Conservation (phyloP, 2,797 vertebrate species). For the Gallinago nigripennis region DNA sequence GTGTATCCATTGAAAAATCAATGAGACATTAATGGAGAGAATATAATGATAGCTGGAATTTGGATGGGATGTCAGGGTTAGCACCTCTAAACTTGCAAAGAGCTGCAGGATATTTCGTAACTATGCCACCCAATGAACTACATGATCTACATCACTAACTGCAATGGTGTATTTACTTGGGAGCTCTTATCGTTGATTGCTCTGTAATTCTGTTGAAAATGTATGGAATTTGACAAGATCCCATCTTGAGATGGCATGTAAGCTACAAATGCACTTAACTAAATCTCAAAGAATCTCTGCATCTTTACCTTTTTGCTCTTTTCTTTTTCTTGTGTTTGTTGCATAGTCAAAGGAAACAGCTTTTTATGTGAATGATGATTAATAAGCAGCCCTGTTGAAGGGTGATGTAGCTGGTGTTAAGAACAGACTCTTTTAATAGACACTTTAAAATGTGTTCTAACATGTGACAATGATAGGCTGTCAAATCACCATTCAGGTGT, state of each 20-base stretch:
- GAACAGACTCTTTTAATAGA: constrained; percentile 50
- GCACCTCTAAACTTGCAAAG: not conserved
- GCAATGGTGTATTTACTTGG: not conserved
- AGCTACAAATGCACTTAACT: not conserved
- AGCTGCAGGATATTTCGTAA: not conserved
- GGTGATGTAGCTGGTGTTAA: constrained; percentile 38
- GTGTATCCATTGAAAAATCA: not conserved
- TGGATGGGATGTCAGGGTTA: not conserved
- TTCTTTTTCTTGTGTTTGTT: constrained; percentile 4
- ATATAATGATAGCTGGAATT: not conserved
- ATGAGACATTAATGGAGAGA: not conserved
- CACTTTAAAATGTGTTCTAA: constrained; percentile 64
- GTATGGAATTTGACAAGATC: constrained; percentile 7
- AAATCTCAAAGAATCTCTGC: not conserved
- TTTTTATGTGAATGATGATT: constrained; percentile 68
- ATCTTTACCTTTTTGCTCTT: constrained; percentile 22
- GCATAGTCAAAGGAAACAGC: constrained; percentile 57
- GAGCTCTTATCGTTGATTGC: not conserved
- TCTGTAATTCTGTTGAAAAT: constrained; percentile 26
- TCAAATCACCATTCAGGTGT: constrained; percentile 52
- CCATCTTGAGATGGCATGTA: not conserved
- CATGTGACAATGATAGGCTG: constrained; percentile 72
- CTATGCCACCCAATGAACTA: not conserved
- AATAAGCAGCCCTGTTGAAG: constrained; percentile 54
- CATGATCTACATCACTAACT: not conserved